Base-by-base conservation (phyloP, 2,113 vertebrate species). In the Phaethon lepturus region DNA sequence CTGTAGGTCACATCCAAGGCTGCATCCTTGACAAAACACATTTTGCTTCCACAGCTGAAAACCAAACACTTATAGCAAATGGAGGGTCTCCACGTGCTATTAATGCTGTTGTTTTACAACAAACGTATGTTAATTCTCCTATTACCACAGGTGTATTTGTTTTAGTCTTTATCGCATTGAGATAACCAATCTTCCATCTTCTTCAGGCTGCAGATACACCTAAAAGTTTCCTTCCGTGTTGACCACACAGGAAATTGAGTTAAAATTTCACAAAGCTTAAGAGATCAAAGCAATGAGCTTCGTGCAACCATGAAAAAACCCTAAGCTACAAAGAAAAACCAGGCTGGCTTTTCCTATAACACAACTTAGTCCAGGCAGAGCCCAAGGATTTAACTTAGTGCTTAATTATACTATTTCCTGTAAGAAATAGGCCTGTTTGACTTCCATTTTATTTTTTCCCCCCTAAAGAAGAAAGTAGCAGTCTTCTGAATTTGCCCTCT, bases 211-310 rank as follows among this genome's bases (percentile, higher is more conserved):
- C 52, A 92, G 52, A 60, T 35, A 56, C 8, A 90, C 31, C 63
- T 78, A 22, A 7, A 67, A 78, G 49, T 64, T 91, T 91, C 62
- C 44, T 88, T 83, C 67, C 0, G 0, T 24, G 16, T 17, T 67
- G 82, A 80, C 38, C 50, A 63, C 44, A 60, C 11, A 88, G 42
- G 88, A 95, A 92, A 83, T 49, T 29, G 63, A 40, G 73, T 78
- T 86, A 84, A 86, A 92, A 78, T 85, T 92, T 89, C 63, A 91
- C 47, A 81, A 16, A 49, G 38, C 52, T 60, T 22, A 74, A 60
- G 60, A 78, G 49, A 89, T 85, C 68, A 91, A 89, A 93, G 76
- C 86, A 89, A 67, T 0, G 2, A 77, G 68, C 26, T 83, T 47
- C 2, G 1, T 24, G 33, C 19, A 86, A 72, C n/a, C 72, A 69